Evolutionary conservation across 2,797 vertebrate genomes (phyloP).

Genomic region (Anas georgica): DNA sequence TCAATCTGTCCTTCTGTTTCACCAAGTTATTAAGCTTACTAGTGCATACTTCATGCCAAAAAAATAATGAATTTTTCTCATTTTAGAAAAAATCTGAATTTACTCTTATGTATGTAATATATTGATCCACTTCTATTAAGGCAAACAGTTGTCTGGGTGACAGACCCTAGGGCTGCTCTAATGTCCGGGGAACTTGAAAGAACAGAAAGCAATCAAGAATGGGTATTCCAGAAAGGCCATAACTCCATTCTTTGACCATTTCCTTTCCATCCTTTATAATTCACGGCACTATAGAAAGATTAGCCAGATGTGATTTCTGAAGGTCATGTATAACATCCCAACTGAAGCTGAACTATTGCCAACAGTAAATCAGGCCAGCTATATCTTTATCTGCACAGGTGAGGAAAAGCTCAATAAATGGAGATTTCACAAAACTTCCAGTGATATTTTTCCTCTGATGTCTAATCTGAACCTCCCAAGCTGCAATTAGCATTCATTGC

Average conservation of each 20-base stretch:
- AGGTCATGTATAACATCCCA: neutral
- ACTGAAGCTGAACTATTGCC: conserved; percentile 4
- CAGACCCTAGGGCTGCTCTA: neutral
- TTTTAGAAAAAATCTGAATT: neutral
- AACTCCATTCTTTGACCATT: neutral
- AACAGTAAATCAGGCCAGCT: conserved; percentile 5
- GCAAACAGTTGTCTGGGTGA: neutral
- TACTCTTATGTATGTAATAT: neutral
- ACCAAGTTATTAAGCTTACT: neutral
- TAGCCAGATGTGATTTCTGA: neutral
- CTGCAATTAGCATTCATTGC: neutral
- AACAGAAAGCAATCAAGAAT: neutral
- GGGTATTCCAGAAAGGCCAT: neutral
- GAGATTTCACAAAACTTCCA: neutral
- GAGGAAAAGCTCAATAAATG: neutral
- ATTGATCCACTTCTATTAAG: neutral
- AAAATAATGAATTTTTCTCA: neutral
- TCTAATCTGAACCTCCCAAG: neutral
- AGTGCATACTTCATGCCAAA: neutral
- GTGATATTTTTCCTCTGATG: neutral
- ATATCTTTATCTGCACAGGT: neutral
- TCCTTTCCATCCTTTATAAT: neutral
- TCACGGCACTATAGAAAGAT: neutral
- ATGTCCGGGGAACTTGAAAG: neutral
- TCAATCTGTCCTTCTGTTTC: neutral